Evolutionary conservation across 2,797 vertebrate species (phyloP).

Genomic region (Falco biarmicus): DNA sequence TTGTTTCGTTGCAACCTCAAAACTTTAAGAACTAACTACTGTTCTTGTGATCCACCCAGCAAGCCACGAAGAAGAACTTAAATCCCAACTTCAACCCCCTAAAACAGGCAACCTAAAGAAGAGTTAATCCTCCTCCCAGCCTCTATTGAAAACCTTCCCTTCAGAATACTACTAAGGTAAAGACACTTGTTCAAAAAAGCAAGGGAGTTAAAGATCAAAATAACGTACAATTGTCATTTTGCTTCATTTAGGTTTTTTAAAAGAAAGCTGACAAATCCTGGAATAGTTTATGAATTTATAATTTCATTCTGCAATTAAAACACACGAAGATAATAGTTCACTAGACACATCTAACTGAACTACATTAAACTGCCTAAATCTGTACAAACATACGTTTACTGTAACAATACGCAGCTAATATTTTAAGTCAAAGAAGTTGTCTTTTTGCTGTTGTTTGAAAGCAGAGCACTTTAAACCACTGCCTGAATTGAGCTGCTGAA

Average conservation of each 20-base stretch:
- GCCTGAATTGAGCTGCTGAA: not conserved
- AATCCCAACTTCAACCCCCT: not conserved
- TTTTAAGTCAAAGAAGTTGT: not conserved
- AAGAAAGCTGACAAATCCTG: not conserved
- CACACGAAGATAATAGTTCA: not conserved
- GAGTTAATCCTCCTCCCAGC: not conserved
- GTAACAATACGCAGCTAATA: rapidly evolving
- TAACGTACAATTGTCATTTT: not conserved
- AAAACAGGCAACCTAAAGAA: not conserved
- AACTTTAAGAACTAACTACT: not conserved
- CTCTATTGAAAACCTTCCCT: not conserved
- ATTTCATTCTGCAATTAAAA: not conserved
- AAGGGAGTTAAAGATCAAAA: not conserved
- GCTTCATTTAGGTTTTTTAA: not conserved
- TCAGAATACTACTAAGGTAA: not conserved
- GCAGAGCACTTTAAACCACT: not conserved
- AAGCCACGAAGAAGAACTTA: not conserved
- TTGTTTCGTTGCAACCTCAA: not conserved
- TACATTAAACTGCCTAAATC: not conserved
- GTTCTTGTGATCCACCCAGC: not conserved
- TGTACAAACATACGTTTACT: not conserved
- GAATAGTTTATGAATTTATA: not conserved
- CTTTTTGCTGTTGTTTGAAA: not conserved
- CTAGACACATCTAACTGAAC: not conserved
- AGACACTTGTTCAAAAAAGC: not conserved